These are phyloP conservation scores for Drosophila atroscutellata DNA, from an alignment of 2,888 invertebrate genomes.

Conservation along the genomic window DNA sequence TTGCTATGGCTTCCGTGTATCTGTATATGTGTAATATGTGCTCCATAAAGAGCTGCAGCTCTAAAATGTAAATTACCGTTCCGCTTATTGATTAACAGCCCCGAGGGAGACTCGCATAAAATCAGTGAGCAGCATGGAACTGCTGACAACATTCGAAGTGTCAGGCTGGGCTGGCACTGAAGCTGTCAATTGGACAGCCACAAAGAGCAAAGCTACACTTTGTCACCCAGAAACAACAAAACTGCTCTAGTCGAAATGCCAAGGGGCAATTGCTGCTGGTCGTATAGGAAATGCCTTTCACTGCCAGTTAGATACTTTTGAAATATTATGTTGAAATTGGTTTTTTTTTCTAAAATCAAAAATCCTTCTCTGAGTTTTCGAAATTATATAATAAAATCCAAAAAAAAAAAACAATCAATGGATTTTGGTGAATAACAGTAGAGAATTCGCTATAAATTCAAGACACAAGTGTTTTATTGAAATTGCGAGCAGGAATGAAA, in stretches of 20 bases:
- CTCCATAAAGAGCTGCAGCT: constrained; percentile 21
- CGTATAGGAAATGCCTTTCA: neutral
- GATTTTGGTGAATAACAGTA: neutral
- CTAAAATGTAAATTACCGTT: constrained; percentile 64
- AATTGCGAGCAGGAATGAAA: constrained; percentile 22
- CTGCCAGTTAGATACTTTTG: neutral
- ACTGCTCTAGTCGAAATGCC: neutral
- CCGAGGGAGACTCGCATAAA: neutral
- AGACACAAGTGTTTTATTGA: neutral
- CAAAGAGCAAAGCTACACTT: constrained; percentile 1
- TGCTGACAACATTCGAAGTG: constrained; percentile 17
- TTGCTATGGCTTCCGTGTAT: constrained; percentile 52
- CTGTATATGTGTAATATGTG: constrained; percentile 7
- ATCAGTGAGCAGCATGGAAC: neutral
- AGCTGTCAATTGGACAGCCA: constrained; percentile 54
- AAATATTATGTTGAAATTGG: neutral
- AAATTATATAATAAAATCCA: neutral
- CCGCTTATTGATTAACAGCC: constrained; percentile 59
- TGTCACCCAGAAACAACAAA: neutral
- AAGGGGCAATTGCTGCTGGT: neutral
- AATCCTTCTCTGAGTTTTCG: neutral
- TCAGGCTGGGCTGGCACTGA: constrained; percentile 36
- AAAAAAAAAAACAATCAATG: too few relatives aligned
- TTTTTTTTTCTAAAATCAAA: neutral
- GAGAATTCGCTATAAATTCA: neutral